Conservation (phyloP, 2,113 vertebrate species). For the Coracopsis vasa region DNA sequence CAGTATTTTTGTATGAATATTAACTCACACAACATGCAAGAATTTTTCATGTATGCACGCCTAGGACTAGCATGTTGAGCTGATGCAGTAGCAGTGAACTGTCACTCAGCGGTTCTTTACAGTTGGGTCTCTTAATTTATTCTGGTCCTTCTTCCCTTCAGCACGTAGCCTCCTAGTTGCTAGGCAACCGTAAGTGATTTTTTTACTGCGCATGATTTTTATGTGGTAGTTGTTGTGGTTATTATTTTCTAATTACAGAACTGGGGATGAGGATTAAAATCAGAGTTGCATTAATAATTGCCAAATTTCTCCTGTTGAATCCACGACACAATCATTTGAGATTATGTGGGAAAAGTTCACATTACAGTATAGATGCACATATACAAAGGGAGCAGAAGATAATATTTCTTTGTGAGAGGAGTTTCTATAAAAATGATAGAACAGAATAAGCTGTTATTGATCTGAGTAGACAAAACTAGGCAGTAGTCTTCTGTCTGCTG, state of each 20-base stretch:
- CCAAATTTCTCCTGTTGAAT: slow-evolving; percentile 9
- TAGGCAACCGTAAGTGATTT: slow-evolving; percentile 73
- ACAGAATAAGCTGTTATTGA: slow-evolving; percentile 16
- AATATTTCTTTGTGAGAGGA: not conserved
- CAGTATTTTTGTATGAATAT: not conserved
- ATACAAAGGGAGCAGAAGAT: slow-evolving; percentile 19
- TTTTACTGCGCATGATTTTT: slow-evolving; percentile 68
- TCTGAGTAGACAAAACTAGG: slow-evolving; percentile 16
- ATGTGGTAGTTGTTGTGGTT: slow-evolving; percentile 66
- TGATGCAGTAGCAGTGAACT: slow-evolving; percentile 2
- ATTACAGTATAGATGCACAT: not conserved
- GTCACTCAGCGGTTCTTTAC: slow-evolving; percentile 56
- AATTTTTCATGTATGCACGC: slow-evolving; percentile 1
- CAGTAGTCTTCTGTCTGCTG: not conserved
- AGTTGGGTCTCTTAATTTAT: slow-evolving; percentile 75
- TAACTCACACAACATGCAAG: not conserved
- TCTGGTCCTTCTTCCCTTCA: slow-evolving; percentile 69
- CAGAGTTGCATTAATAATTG: slow-evolving; percentile 49
- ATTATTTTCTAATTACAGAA: slow-evolving; percentile 72
- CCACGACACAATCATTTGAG: not conserved
- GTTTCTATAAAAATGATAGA: slow-evolving; percentile 13
- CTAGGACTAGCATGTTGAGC: not conserved
- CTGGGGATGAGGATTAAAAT: slow-evolving; percentile 59
- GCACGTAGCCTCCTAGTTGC: slow-evolving; percentile 74
- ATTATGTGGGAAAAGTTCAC: not conserved